Base-by-base conservation (phyloP, 2,113 vertebrate species). In the Nipponia nippon region DNA sequence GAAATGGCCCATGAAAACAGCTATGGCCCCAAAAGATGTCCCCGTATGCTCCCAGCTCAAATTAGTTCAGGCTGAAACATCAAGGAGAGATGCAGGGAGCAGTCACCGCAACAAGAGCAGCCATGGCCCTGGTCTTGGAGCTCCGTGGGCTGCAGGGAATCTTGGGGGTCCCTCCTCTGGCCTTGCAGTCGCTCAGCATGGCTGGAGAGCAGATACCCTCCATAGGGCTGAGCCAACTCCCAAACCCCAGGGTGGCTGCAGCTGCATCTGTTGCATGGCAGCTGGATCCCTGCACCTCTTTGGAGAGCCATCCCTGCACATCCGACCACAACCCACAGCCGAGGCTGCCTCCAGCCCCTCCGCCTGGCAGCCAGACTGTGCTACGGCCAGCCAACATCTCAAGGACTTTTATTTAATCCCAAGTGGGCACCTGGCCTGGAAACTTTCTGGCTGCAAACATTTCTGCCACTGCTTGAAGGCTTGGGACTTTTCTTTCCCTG, bases 61-160 rank as follows among this genome's bases (percentile, higher is more conserved):
- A 97, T 97, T 95, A 96, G 87, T 95, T 97, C 95, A 96, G 94
- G 91, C 94, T 95, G 94, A 91, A 91, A 94, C 86, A 95, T 89
- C 80, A 95, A 90, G 91, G 77, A 87, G 86, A 69, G 86, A 89
- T 83, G 62, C 77, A 94, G 42, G 77, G 61, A 96, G 84, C 73
- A 91, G 87, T 42, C 21, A 5, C 87, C 6, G 5, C 89, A 89
- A 92, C 55, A 92, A 87, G 46, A 92, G 19, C 83, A 90, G 79
- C 79, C 76, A 47, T 36, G 86, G 71, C 25, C 63, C 76, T 56
- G 22, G 46, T 82, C 81, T 77, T 5, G 11, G n/a, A 89, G 58
- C 76, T 91, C 79, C 2, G 2, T 62, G 69, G 50, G 59, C 49
- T 73, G 52, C 27, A 38, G 52, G 4, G 56, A 76, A 61, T 46